Base-by-base conservation (phyloP, 2,113 vertebrate species). In the Leuciscus idus region DNA sequence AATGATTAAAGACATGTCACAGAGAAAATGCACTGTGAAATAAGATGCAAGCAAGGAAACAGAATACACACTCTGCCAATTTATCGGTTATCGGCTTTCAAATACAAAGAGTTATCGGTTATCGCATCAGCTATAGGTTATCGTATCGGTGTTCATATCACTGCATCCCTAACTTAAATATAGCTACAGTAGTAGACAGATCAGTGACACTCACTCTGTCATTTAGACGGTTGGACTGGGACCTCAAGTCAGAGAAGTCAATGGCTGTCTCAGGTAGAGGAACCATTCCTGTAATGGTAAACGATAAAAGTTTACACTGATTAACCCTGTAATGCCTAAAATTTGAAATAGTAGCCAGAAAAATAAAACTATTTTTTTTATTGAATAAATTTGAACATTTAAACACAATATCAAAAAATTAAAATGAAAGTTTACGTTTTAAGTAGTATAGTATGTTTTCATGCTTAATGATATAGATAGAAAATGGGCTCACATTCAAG, bases 241-340 rank as follows among this genome's bases (percentile, higher is more conserved):
- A 96, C 90, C 97, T 97, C 89, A 97, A 94, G 79, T 97, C 95
- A 28, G 94, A 93, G 93, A 94, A 96, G 86, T 96, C 96, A 0
- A 96, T 93, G 70, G 96, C 96, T 0, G 94, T 95, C 26, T 96
- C 95, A 0, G 96, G 96, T 2, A 96, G 93, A 2, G 96, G 95
- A 43, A 96, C 96, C 91, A 94, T 91, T 4, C 96, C 96, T 96
- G 55, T 43, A 43, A 26, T 2, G n/a, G 36, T 10, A 77, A 78
- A 78, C 11, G 9, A 6, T 15, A 30, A 50, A 50, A 8, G 3
- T 50, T 48, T 23, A 84, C 9, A 55, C 36, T 61, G 3, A 52
- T 43, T 66, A 17, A 68, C 15, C 28, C 6, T 19, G 64, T 36
- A 36, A 36, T 4, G 6, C 30, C 66, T 70, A 17, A 36, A 15